phyloP scores from a whole-genome alignment of 2,113 vertebrate genomes.

The Sorex araneus region DNA sequence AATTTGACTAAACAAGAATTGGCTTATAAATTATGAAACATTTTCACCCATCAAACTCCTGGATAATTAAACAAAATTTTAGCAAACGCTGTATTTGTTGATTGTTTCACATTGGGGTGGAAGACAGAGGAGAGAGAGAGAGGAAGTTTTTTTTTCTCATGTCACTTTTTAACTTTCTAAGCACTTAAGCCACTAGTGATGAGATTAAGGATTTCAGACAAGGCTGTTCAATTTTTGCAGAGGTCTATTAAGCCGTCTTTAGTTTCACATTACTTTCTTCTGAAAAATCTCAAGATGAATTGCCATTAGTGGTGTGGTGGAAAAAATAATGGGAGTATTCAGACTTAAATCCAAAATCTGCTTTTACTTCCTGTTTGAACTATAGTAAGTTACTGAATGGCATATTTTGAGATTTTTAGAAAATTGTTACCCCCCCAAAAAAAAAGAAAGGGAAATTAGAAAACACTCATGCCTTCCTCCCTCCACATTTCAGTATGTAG shows the following conservation, averaged over 20 bases:
- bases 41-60: conserved; percentile 71
- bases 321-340: neutral
- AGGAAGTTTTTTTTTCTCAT: neutral
- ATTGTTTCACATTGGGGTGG: conserved; percentile 6
- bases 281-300: conserved; percentile 47
- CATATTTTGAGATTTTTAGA: neutral
- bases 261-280: conserved; percentile 57
- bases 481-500: neutral
- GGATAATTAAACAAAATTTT: conserved; percentile 78
- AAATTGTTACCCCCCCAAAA: neutral
- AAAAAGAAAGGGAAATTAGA: neutral
- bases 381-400: neutral
- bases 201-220: conserved; percentile 64
- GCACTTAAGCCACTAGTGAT: conserved; percentile 55
- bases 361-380: neutral
- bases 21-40: conserved; percentile 83
- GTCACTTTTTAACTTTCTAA: conserved; percentile 65
- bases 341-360: neutral
- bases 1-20: conserved; percentile 80
- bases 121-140: neutral
- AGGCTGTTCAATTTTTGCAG: conserved; percentile 62
- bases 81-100: conserved; percentile 61
- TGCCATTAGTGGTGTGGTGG: neutral
- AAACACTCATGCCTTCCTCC: neutral
- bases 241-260: conserved; percentile 69